Evolutionary conservation across 2,888 invertebrate genomes (phyloP), one percentile per base, ranked within the genome.

Genomic region (Barypeithes pellucidus): DNA sequence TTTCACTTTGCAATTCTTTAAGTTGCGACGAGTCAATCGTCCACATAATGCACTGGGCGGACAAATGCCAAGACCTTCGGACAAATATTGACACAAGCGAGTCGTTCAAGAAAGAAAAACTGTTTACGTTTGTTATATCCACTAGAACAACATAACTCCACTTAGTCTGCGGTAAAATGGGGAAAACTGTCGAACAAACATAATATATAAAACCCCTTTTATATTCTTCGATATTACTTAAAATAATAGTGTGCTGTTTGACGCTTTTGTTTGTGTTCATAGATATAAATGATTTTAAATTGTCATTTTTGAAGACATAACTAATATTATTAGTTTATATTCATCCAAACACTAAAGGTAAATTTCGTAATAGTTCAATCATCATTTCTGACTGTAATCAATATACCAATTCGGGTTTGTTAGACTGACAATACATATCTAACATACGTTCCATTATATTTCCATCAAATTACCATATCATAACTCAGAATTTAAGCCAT

Each of bases 101-200:
- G 50, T 60, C 67, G 45, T 45, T 39, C 60, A 50, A 67, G 57
- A 16, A 24, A 54, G 67, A 20, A 57, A 68, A 68, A 68, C 60
- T 68, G 67, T 68, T 68, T 68, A 68, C 67, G 60, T 60, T 68
- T 68, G 67, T 68, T 68, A 68, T 68, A 68, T 68, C 67, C 60
- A 33, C 45, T 59, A 68, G 45, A 50, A 68, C 67, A 68, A 68
- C 60, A 68, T 61, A 68, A 68, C 67, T 61, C 36, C 60, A 68
- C 67, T 68, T 68, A 59, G 50, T 60, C 50, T 50, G 36, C 22
- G 45, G 47, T 60, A 60, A 68, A 65, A 33, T 12, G 61, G 29
- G 61, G 14, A 61, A 63, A 50, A 33, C 50, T 47, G 39, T 45
- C 50, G 45, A 33, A 33, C 63, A 63, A 47, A 63, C 50, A 63